Base-by-base conservation (phyloP, 2,113 vertebrate genomes). In the Lophochroa leadbeateri region DNA sequence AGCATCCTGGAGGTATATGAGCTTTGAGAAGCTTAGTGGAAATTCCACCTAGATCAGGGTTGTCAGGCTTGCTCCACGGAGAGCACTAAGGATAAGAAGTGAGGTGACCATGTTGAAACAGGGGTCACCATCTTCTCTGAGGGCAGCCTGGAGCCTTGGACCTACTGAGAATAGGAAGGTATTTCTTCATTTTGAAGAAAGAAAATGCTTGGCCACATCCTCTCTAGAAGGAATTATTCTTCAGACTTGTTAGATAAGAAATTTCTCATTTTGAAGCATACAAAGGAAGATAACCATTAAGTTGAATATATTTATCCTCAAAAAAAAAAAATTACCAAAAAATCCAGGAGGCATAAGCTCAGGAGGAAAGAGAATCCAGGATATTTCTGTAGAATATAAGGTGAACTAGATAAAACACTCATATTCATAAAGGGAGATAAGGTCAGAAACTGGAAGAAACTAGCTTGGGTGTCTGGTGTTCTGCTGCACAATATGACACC, bases 21-120 rank as follows among this genome's bases (percentile, higher is more conserved):
- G 60, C 80, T 94, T 95, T 92, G 80, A 91, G 94, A 86, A 92
- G 55, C 81, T 92, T 67, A 91, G 83, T 84, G 37, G 35, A 75
- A 97, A 95, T 95, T 95, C 81, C 77, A 95, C 83, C 91, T 81
- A 86, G 80, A 81, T 78, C 72, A 75, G 47, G 69, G 60, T 72
- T 91, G 86, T 86, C 86, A 91, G 67, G 35, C 47, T 89, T 10
- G 2, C 47, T 90, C 91, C 76, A 67, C 9, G 6, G 88, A 88
- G 86, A 92, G 68, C 72, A 47, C 46, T 49, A 69, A 84, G 60
- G 41, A 13, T 50, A 84, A 94, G 61, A 85, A 91, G 86, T 75
- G 83, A 94, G 83, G 91, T 88, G 83, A 92, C 50, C 60, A n/a
- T 68, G 52, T 84, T 92, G 86, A 92, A 95, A 96, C 64, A 89